phyloP scores from a whole-genome alignment of 2,113 vertebrate genomes.

The Bujurquina vittata region DNA sequence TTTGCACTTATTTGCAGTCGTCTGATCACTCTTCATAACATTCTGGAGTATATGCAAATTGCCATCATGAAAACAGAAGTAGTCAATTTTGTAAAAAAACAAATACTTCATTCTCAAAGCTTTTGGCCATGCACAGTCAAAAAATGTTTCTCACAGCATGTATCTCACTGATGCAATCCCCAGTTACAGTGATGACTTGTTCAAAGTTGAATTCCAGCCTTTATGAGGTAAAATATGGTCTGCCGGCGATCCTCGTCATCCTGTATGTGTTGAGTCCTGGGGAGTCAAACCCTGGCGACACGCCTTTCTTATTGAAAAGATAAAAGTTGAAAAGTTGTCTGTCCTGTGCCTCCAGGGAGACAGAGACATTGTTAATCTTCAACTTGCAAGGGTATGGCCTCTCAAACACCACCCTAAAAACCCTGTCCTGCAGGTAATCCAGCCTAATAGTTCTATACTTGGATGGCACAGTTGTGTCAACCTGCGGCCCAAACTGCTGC shows the following conservation, averaged over 20 bases:
- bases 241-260: conserved; percentile 81
- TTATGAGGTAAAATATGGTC: conserved; percentile 79
- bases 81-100: no score
- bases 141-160: background rate
- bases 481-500: conserved; percentile 91
- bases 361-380: conserved; percentile 82
- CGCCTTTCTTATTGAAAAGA: conserved; percentile 80
- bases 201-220: background rate
- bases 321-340: conserved; percentile 91
- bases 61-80: no score
- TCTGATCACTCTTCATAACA: no score
- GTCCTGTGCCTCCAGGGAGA: conserved; percentile 90
- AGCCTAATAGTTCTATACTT: conserved; percentile 86
- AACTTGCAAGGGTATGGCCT: conserved; percentile 88
- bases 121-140: background rate
- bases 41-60: no score
- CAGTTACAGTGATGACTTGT: background rate
- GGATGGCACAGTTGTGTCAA: conserved; percentile 84
- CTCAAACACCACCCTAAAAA: conserved; percentile 90
- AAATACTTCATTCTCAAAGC: no score
- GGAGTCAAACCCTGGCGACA: conserved; percentile 89
- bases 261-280: conserved; percentile 91
- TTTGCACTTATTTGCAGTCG: no score
- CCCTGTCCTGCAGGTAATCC: conserved; percentile 86
- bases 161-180: background rate